Evolutionary conservation across 1,140 invertebrate genomes (phyloP), one percentile per base, ranked within the genome.

Genomic region (Brachionus sp.): DNA sequence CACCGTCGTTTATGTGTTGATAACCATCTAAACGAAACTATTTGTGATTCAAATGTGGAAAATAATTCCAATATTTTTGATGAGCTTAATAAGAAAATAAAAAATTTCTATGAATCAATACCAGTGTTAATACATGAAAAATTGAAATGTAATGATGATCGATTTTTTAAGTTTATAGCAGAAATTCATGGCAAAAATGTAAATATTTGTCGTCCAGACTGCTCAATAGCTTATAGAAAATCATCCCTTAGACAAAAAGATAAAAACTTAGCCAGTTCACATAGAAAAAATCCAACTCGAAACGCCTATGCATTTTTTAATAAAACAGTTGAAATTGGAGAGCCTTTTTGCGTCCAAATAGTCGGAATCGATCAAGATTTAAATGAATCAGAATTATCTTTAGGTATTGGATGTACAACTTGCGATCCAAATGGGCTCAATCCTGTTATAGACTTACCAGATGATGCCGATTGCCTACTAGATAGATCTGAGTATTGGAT

Each of bases 401-500:
- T 80, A 2, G 50, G 77, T 5, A 80, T 80, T 16, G 77, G 77
- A 35, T 80, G 77, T 19, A 98, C 96, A 1, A 95, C 95, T 0
- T 97, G 95, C 88, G 94, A 98, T 88, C 96, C 96, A 0, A 90
- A 91, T 0, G 91, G 90, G 7, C 86, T 98, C 7, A 86, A 84
- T 44, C 90, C 92, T 44, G 88, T 91, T 0, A 90, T 90, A 12
- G 94, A 95, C 85, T 89, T 98, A 7, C 97, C 97, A 0, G 95
- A 97, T 85, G 95, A 98, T 89, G 93, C 95, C 0, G 95, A 98
- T 86, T 91, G 94, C 29, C 89, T 98, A 0, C 88, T 98, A 2
- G 96, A 98, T 87, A 90, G 96, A n/a, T 94, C 93, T 0, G 96
- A 98, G 86, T 98, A 98, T 87, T 98, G 96, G 96, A 95, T 98